phyloP scores from a whole-genome alignment of 2,888 invertebrate species.

The Anagyrus pseudococci region DNA sequence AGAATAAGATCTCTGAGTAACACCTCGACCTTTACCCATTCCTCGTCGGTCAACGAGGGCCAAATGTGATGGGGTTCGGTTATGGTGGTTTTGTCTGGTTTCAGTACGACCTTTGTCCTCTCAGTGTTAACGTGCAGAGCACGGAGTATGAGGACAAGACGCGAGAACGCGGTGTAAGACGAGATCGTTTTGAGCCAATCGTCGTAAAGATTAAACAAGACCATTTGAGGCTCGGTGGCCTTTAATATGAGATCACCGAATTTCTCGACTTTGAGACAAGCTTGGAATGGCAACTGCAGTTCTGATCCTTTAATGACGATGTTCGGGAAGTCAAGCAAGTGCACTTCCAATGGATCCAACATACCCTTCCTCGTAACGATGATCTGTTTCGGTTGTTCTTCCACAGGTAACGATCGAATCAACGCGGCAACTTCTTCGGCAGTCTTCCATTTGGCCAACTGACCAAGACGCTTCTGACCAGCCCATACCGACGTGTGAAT shows the following conservation, averaged over 20 bases:
- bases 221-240: constrained; percentile 99
- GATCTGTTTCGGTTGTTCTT: constrained; percentile 99
- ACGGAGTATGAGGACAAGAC: constrained; percentile 93
- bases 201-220: constrained; percentile 97
- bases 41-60: constrained; percentile 96
- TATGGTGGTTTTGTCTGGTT: constrained; percentile 98
- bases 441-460: constrained; percentile 99
- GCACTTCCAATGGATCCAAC: constrained; percentile 99
- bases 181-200: constrained; percentile 99
- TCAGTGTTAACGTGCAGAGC: constrained; percentile 99
- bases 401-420: constrained; percentile 97
- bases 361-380: constrained; percentile 99
- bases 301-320: constrained; percentile 99
- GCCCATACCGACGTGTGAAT: constrained; percentile 99
- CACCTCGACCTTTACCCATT: constrained; percentile 99
- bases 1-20: constrained; percentile 97
- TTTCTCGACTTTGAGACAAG: constrained; percentile 98
- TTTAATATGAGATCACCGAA: constrained; percentile 98
- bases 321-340: constrained; percentile 99
- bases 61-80: constrained; percentile 99
- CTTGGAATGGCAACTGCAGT: constrained; percentile 97
- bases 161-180: constrained; percentile 94
- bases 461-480: constrained; percentile 98
- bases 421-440: constrained; percentile 99
- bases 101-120: constrained; percentile 96